Percentiles rank a stretch among this genome's conserved stretches.
phyloP scores from a whole-genome alignment of 1,140 invertebrate genomes.

The Bombus vancouverensis region DNA sequence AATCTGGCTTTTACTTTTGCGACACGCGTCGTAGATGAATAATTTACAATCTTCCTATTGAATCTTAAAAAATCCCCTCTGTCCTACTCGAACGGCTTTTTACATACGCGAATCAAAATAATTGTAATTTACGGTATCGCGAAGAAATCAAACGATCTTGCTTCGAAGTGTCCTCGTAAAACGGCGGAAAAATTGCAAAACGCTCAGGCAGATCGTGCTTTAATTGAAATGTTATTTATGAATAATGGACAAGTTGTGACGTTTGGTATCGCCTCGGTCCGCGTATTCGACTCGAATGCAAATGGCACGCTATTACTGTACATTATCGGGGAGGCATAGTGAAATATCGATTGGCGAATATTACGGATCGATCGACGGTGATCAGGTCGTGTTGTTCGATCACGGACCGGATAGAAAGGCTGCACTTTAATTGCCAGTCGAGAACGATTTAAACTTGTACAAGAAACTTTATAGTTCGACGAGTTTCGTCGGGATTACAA shows the following conservation, averaged over 20 bases:
- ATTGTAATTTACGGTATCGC: constrained; percentile 6
- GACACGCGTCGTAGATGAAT: not conserved
- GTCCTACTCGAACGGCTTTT: not conserved
- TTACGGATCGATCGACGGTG: constrained; percentile 18
- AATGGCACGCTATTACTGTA: constrained; percentile 23
- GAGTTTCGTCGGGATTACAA: not conserved
- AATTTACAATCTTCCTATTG: too few relatives aligned
- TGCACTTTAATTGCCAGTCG: constrained; percentile 3
- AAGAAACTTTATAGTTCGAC: not conserved
- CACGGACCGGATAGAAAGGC: constrained; percentile 28
- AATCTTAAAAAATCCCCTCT: not conserved
- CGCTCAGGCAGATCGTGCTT: not conserved
- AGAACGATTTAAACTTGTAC: not conserved
- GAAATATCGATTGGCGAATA: constrained; percentile 26
- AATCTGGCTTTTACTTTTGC: not conserved
- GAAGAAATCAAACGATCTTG: not conserved
- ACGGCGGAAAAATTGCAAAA: not conserved
- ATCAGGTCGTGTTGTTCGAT: constrained; percentile 1
- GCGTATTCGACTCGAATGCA: constrained; percentile 10
- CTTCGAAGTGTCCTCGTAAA: not conserved
- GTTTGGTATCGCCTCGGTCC: not conserved
- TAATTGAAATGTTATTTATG: constrained; percentile 47
- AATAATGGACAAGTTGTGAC: constrained; percentile 17
- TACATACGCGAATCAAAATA: too few relatives aligned
- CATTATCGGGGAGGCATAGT: constrained; percentile 1